Evolutionary conservation across 2,797 vertebrate genomes (phyloP).

Genomic region (Sorex maritimensis): DNA sequence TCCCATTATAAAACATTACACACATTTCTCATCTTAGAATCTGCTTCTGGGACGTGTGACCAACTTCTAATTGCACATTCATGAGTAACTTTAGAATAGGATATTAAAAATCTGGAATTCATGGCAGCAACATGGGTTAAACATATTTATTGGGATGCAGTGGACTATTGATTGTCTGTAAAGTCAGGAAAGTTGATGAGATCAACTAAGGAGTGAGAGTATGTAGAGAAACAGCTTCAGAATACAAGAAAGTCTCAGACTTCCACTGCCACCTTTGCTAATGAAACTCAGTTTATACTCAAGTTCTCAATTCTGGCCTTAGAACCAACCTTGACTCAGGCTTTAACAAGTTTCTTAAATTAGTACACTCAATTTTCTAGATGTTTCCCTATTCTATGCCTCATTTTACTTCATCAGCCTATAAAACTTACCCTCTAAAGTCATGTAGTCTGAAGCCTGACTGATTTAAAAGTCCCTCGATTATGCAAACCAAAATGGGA

Average conservation of each 20-base stretch:
- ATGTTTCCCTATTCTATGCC: slow-evolving; percentile 35
- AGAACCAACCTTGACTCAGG: not conserved
- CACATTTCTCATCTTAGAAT: not conserved
- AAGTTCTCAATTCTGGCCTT: slow-evolving; percentile 42
- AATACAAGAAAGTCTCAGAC: not conserved
- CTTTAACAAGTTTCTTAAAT: not conserved
- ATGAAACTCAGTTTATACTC: slow-evolving; percentile 3
- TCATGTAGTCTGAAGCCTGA: not conserved
- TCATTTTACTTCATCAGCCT: slow-evolving; percentile 38
- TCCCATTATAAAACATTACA: not conserved
- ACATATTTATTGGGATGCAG: not conserved
- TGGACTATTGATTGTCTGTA: not conserved
- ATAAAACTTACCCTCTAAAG: slow-evolving; percentile 38
- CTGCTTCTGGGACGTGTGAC: not conserved
- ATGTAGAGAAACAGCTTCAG: not conserved
- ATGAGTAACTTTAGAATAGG: not conserved
- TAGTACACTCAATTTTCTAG: slow-evolving; percentile 25
- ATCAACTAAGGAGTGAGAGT: not conserved
- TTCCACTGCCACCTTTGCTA: not conserved
- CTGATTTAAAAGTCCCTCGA: slow-evolving; percentile 73
- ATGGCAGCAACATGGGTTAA: not conserved
- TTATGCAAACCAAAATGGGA: slow-evolving; percentile 58
- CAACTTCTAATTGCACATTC: not conserved
- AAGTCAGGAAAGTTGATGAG: not conserved
- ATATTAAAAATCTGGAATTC: not conserved